These are phyloP conservation scores for Eupithecia tripunctaria DNA, from an alignment of 2,888 invertebrate genomes.

Conservation along the genomic window DNA sequence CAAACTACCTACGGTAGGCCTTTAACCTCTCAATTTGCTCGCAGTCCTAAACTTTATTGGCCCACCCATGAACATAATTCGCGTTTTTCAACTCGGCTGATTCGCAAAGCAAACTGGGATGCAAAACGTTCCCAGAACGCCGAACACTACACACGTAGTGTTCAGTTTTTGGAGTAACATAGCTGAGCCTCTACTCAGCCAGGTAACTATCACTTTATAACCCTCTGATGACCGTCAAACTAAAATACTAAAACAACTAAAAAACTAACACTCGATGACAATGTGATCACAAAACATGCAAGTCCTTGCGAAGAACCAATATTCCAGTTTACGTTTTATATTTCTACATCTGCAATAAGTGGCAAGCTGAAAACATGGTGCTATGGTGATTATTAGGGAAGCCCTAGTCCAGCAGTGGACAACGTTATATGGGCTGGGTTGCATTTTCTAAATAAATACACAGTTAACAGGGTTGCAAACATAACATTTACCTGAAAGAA, in stretches of 20 bases:
- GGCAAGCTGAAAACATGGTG: no score
- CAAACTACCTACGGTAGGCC: background rate
- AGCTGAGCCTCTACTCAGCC: constrained; percentile 3
- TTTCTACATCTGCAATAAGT: background rate
- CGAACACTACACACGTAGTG: constrained; percentile 34
- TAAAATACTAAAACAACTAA: no score
- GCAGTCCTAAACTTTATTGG: constrained; percentile 25
- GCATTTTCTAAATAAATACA: background rate
- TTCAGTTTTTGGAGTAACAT: constrained; percentile 26
- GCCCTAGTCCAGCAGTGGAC: no score
- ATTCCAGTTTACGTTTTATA: background rate
- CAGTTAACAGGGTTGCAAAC: background rate
- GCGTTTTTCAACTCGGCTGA: constrained; percentile 29
- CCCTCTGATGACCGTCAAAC: background rate
- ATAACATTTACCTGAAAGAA: no score
- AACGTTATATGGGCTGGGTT: no score
- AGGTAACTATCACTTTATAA: background rate
- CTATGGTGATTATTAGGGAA: no score
- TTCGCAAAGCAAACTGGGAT: constrained; percentile 41
- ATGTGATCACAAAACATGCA: background rate
- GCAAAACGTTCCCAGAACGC: constrained; percentile 38
- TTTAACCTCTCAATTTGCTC: constrained; percentile 6
- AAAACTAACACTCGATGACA: no score
- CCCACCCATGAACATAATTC: constrained; percentile 27
- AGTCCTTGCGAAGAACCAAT: background rate